A percentile compares a stretch with the other conserved stretches of the same genome.
Evolutionary conservation across 2,113 vertebrate genomes (phyloP).

Genomic region (Triplophysa tibetana): DNA sequence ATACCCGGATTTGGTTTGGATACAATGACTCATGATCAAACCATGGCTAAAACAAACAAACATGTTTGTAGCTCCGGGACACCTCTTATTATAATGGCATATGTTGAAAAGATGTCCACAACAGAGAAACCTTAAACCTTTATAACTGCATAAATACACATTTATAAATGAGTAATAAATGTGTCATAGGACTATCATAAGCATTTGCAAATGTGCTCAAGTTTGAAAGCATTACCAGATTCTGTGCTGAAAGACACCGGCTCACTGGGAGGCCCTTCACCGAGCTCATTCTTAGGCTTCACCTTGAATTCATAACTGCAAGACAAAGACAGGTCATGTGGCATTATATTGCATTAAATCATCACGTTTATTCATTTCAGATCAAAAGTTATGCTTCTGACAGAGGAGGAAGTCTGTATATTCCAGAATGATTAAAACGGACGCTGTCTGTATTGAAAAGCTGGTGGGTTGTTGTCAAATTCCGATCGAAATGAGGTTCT

Average conservation of each 20-base stretch:
- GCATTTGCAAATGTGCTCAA: neutral
- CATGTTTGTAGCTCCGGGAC: too few species aligned
- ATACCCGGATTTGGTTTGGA: neutral
- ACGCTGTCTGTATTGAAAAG: constrained; percentile 39
- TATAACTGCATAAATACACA: neutral
- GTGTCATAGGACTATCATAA: neutral
- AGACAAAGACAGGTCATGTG: constrained; percentile 40
- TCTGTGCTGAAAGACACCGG: constrained; percentile 89
- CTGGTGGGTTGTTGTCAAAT: constrained; percentile 14
- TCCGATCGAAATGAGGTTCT: constrained; percentile 19
- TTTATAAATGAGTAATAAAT: neutral
- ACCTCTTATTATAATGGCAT: too few species aligned
- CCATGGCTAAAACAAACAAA: too few species aligned
- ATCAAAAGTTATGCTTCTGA: constrained; percentile 9
- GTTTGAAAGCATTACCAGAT: constrained; percentile 78
- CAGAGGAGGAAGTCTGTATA: constrained; percentile 6
- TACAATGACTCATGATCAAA: too few species aligned
- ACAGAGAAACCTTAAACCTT: neutral
- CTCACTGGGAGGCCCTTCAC: constrained; percentile 84
- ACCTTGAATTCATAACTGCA: constrained; percentile 91
- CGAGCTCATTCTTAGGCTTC: constrained; percentile 87
- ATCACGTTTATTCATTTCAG: constrained; percentile 15
- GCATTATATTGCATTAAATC: neutral
- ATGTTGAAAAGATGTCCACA: too few species aligned
- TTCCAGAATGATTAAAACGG: constrained; percentile 35